Percentiles rank a stretch among this genome's conserved stretches.
These are phyloP conservation scores for Tragelaphus scriptus DNA, from an alignment of 2,113 vertebrate species.

Conservation along the genomic window DNA sequence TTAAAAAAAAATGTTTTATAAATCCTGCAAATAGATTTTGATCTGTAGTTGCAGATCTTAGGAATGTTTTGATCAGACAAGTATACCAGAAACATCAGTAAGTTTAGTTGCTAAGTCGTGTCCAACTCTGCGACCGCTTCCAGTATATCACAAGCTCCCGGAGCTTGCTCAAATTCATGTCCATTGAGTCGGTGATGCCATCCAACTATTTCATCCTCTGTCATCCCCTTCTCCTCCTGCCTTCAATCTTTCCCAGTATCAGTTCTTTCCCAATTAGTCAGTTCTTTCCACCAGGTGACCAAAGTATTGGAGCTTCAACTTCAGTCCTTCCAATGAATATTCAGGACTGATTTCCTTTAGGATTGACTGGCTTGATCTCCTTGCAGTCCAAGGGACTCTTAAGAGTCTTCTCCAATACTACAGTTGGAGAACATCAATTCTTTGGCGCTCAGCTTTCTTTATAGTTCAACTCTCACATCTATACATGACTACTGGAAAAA, in stretches of 20 bases:
- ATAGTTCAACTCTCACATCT: background rate
- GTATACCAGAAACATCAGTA: constrained; percentile 41
- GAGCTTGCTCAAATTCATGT: background rate
- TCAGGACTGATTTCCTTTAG: background rate
- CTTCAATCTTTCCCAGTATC: background rate
- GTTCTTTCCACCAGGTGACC: background rate
- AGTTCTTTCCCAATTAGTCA: background rate
- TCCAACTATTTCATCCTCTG: background rate
- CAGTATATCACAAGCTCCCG: background rate
- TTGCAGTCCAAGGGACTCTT: background rate
- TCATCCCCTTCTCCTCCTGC: background rate
- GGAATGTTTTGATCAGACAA: constrained; percentile 68
- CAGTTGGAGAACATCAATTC: background rate
- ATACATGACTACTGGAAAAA: background rate
- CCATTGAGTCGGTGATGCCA: background rate
- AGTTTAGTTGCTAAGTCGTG: background rate
- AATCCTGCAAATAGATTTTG: constrained; percentile 28
- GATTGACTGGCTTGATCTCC: background rate
- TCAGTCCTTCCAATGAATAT: background rate
- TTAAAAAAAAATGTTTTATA: background rate
- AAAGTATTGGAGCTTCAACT: background rate
- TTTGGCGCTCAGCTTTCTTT: background rate
- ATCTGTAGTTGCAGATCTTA: constrained; percentile 7
- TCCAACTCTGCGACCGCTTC: background rate
- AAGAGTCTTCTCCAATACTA: background rate